Evolutionary conservation across 2,888 invertebrate genomes (phyloP).

Genomic region (Proisotoma minuta): DNA sequence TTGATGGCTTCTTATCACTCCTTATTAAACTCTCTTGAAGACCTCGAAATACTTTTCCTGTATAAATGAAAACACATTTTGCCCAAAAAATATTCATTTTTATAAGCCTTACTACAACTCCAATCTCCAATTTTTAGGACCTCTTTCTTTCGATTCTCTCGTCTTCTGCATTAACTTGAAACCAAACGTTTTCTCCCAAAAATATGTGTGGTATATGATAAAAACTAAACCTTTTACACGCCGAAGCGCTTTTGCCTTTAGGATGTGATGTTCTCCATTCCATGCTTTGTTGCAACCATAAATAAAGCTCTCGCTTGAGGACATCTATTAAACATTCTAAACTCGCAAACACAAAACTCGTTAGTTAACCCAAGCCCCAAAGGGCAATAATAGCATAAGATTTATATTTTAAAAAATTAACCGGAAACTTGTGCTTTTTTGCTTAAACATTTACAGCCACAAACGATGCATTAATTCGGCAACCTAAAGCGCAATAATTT

Average conservation of each 20-base stretch:
- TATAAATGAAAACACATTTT: background rate
- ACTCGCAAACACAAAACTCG: background rate
- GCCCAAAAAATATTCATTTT: background rate
- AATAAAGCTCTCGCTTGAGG: background rate
- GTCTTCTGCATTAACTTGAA: background rate
- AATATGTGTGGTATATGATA: background rate
- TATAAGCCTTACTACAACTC: background rate
- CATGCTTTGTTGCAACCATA: no score
- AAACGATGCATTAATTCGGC: no score
- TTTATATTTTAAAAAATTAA: no score
- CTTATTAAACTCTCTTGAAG: no score
- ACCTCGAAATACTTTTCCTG: no score
- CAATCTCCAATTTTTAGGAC: background rate
- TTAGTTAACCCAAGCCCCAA: background rate
- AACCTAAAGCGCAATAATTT: no score
- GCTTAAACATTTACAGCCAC: no score
- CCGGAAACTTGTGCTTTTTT: no score
- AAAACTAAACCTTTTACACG: constrained; percentile 1
- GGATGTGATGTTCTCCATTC: no score
- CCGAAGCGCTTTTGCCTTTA: background rate
- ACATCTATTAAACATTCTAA: background rate
- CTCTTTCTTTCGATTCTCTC: background rate
- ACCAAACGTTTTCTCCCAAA: background rate
- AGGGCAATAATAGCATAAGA: background rate
- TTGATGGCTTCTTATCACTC: no score